Evolutionary conservation across 2,888 invertebrate species (phyloP).

Genomic region (Drosophila koepferae): DNA sequence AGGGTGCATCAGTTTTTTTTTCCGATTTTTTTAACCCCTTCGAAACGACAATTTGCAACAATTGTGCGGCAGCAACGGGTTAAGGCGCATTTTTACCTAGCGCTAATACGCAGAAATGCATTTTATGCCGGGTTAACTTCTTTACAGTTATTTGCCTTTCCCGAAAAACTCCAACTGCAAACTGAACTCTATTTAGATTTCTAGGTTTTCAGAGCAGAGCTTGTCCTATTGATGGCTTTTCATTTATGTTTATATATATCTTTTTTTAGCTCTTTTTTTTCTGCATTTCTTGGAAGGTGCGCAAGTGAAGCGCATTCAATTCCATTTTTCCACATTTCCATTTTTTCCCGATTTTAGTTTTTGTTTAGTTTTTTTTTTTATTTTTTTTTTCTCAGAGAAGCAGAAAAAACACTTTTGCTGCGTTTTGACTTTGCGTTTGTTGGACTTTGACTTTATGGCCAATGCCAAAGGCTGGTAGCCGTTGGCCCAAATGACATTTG

Average conservation of each 20-base stretch:
- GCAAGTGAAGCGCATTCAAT: slow-evolving; percentile 29
- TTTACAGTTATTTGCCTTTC: slow-evolving; percentile 45
- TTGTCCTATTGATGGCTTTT: slow-evolving; percentile 23
- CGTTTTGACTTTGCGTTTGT: slow-evolving; percentile 76
- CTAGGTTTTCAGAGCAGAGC: slow-evolving; percentile 75
- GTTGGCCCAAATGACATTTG: slow-evolving; percentile 32
- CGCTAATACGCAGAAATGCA: slow-evolving; percentile 64
- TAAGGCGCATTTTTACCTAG: slow-evolving; percentile 52
- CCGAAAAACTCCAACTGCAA: slow-evolving; percentile 19
- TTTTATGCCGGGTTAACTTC: slow-evolving; percentile 52
- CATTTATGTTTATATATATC: background rate
- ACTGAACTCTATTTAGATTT: slow-evolving; percentile 72
- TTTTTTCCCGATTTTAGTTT: no score
- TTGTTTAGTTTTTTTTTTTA: no score
- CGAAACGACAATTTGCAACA: slow-evolving; percentile 69
- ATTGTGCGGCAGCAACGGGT: slow-evolving; percentile 68
- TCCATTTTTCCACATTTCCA: slow-evolving; percentile 9
- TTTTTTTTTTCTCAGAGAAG: background rate
- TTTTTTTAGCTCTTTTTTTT: slow-evolving; percentile 11
- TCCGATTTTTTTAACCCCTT: slow-evolving; percentile 33
- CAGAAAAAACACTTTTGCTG: slow-evolving; percentile 42
- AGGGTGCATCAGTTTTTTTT: slow-evolving; percentile 49
- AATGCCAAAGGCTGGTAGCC: slow-evolving; percentile 18
- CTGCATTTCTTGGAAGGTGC: slow-evolving; percentile 51
- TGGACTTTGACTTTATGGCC: slow-evolving; percentile 69